phyloP scores from a whole-genome alignment of 1,140 invertebrate species.

The Druon quercuslanigerum region DNA sequence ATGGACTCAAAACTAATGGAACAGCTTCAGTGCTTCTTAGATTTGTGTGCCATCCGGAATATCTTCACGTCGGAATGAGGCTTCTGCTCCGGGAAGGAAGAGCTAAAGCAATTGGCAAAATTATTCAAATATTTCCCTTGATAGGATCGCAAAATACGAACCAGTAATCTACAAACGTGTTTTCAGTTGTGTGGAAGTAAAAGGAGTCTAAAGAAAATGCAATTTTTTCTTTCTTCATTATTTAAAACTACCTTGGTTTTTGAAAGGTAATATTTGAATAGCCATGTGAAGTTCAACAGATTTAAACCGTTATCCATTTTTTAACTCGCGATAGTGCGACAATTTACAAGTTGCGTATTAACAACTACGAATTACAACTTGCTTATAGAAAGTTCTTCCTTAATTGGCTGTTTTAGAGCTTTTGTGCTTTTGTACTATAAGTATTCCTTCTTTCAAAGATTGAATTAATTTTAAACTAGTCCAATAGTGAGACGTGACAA shows the following conservation, averaged over 20 bases:
- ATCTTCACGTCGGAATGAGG: constrained; percentile 89
- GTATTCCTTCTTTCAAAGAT: not conserved
- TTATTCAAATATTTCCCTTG: constrained; percentile 89
- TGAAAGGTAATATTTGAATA: constrained; percentile 13
- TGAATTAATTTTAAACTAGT: not conserved
- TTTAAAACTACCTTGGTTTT: not conserved
- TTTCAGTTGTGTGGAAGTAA: not conserved
- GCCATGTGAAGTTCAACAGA: not conserved
- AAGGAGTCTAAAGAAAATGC: not conserved
- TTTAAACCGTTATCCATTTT: not conserved
- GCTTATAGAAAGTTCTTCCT: not conserved
- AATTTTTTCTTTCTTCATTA: constrained; percentile 22
- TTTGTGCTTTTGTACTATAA: not conserved
- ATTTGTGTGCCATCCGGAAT: constrained; percentile 93
- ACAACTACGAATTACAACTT: not conserved
- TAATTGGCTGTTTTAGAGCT: not conserved
- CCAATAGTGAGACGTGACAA: not conserved
- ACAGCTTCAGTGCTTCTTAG: constrained; percentile 90
- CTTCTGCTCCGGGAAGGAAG: constrained; percentile 92
- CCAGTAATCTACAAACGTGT: constrained; percentile 21
- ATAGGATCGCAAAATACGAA: constrained; percentile 62
- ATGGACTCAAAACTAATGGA: constrained; percentile 86
- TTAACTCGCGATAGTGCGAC: not conserved
- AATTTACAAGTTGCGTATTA: constrained; percentile 1
- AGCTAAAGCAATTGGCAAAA: constrained; percentile 92